Base-by-base conservation (phyloP, 2,797 vertebrate species). In the Ispidina picta region DNA sequence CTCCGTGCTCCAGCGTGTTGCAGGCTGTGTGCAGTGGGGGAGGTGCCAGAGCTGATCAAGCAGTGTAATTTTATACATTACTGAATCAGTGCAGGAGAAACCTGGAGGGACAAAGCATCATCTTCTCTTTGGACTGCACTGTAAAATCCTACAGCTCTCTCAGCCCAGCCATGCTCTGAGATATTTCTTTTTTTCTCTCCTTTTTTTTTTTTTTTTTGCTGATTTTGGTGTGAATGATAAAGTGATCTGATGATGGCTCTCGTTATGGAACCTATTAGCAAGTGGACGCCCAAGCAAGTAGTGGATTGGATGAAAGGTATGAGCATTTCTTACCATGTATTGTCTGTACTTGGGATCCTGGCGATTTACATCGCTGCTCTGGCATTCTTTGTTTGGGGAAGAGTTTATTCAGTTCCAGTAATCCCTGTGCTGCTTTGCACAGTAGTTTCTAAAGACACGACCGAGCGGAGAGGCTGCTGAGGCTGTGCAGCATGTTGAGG, bases 271-370 rank as follows among this genome's bases (percentile, higher is more conserved):
- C 98, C 98, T 98, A 98, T 99, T 98, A 99, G 98, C 98, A 99
- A 99, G 98, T 98, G 98, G 98, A 98, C 97, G 96, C 98, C 98
- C 97, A 98, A 99, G 98, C 98, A 99, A 97, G 98, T 98, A 94
- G 97, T 98, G 97, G 98, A 98, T 97, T 99, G 98, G 98, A 98
- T 98, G 98, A 99, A 99, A 98, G 98, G 98, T 99, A 98, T 28
- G 91, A 86, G 90, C 89, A 91, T 95, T 95, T 96, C 90, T 91
- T 89, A 22, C 62, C 62, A 19, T 86, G 58, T 84, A 86, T 96
- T 87, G 65, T 90, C 83, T 94, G 74, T 87, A 86, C 91, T 94
- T 88, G 6, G 72, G 51, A 43, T 93, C 74, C 91, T 65, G 82
- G 70, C 86, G 48, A 92, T 95, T 88, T 91, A 82, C 65, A 39